These are phyloP conservation scores for Eupithecia inturbata DNA, from an alignment of 2,888 invertebrate genomes.

Conservation along the genomic window DNA sequence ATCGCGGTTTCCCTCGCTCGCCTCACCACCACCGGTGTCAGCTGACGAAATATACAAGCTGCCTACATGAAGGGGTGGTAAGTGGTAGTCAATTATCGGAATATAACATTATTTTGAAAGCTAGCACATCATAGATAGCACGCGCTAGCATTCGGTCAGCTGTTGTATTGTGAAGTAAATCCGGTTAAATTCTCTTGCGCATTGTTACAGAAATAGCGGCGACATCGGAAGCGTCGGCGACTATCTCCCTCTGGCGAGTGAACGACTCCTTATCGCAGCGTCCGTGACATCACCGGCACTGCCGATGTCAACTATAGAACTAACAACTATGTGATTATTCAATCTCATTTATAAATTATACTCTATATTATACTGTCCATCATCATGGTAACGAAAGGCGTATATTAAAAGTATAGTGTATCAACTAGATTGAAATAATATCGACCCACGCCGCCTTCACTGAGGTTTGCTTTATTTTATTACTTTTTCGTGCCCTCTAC, in stretches of 20 bases:
- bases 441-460: not conserved
- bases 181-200: conserved; percentile 60
- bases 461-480: not conserved
- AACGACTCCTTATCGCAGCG: conserved; percentile 76
- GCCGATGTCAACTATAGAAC: conserved; percentile 63
- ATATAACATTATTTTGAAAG: not conserved
- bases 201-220: conserved; percentile 72
- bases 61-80: not conserved
- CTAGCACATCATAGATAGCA: not conserved
- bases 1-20: conserved; percentile 18
- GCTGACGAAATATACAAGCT: conserved; percentile 17
- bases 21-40: conserved; percentile 16
- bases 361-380: not conserved
- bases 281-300: conserved; percentile 68
- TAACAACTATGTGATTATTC: too few species aligned
- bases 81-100: not conserved
- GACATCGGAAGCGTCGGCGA: conserved; percentile 48
- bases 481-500: not conserved
- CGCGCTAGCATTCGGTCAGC: conserved; percentile 48
- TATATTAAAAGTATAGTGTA: not conserved
- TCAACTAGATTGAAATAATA: conserved; percentile 1
- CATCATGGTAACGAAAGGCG: not conserved
- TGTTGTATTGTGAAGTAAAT: conserved; percentile 55
- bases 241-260: conserved; percentile 67
- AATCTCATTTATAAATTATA: conserved; percentile 49